Conservation (phyloP, 2,797 vertebrate species). For the Manis crassicaudata region DNA sequence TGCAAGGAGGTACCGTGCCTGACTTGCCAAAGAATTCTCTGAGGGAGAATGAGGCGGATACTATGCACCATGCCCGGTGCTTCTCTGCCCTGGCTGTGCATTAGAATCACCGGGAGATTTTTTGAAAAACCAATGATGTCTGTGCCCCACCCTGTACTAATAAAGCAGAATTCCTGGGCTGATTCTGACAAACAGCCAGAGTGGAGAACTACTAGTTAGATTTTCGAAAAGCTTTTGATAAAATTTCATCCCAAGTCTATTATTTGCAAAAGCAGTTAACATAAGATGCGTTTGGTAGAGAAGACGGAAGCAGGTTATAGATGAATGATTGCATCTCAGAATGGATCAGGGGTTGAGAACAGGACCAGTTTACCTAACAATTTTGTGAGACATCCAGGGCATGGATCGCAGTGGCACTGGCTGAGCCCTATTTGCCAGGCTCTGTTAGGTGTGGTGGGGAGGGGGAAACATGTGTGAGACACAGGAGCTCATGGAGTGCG, state of each 20-base stretch:
- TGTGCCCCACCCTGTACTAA: not conserved
- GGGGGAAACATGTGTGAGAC: not conserved
- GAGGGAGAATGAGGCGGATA: not conserved
- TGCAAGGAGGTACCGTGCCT: not conserved
- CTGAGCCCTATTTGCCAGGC: not conserved
- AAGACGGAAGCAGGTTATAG: not conserved
- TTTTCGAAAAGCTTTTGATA: conserved; percentile 26
- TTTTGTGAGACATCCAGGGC: not conserved
- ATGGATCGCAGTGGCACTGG: not conserved
- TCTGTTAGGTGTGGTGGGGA: not conserved
- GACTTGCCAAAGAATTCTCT: not conserved
- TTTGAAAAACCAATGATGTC: not conserved
- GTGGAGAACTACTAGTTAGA: not conserved
- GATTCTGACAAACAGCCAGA: not conserved
- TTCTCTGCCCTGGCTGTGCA: not conserved
- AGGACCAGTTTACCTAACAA: not conserved
- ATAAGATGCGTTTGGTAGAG: not conserved
- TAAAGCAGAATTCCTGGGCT: not conserved
- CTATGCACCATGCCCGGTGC: not conserved
- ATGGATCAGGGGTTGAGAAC: not conserved
- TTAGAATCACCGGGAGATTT: not conserved
- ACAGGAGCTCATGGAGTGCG: accelerated
- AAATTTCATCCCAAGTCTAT: not conserved
- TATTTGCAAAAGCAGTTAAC: not conserved
- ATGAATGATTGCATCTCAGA: not conserved